These are phyloP conservation scores for Schizopygopsis malacanthus DNA, from an alignment of 2,797 vertebrate species.

Conservation along the genomic window DNA sequence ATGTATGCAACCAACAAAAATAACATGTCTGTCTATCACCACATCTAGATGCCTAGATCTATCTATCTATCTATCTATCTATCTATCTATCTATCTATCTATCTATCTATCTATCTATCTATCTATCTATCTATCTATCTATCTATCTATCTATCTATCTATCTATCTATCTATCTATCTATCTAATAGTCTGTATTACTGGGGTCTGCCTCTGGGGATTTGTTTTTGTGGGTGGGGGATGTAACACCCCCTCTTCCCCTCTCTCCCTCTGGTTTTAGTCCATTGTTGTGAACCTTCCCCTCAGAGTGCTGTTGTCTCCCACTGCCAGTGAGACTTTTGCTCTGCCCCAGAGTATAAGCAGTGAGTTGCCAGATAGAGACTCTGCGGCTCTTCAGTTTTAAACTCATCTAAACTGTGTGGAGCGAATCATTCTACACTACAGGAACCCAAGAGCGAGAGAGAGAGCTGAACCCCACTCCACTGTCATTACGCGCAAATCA, in stretches of 20 bases:
- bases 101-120: slow-evolving; percentile 8
- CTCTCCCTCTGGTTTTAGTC: slow-evolving; percentile 65
- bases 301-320: slow-evolving; percentile 58
- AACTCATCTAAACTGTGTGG: slow-evolving; percentile 43
- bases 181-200: neutral
- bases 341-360: slow-evolving; percentile 45
- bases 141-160: slow-evolving; percentile 9
- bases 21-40: neutral
- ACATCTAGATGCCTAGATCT: neutral
- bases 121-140: slow-evolving; percentile 14
- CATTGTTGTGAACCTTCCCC: slow-evolving; percentile 78
- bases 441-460: slow-evolving; percentile 7
- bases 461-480: slow-evolving; percentile 26
- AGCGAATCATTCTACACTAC: slow-evolving; percentile 48
- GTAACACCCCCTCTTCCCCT: slow-evolving; percentile 56
- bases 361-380: slow-evolving; percentile 50
- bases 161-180: slow-evolving; percentile 19
- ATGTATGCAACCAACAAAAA: neutral
- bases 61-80: slow-evolving; percentile 14
- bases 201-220: slow-evolving; percentile 56
- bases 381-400: slow-evolving; percentile 36
- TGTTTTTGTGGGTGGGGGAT: slow-evolving; percentile 65
- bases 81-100: slow-evolving; percentile 13
- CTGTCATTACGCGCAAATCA: slow-evolving; percentile 47
- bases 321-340: slow-evolving; percentile 58